Evolutionary conservation across 2,888 invertebrate genomes (phyloP), one percentile per base, ranked within the genome.

Genomic region (Ennomos quercinarius): DNA sequence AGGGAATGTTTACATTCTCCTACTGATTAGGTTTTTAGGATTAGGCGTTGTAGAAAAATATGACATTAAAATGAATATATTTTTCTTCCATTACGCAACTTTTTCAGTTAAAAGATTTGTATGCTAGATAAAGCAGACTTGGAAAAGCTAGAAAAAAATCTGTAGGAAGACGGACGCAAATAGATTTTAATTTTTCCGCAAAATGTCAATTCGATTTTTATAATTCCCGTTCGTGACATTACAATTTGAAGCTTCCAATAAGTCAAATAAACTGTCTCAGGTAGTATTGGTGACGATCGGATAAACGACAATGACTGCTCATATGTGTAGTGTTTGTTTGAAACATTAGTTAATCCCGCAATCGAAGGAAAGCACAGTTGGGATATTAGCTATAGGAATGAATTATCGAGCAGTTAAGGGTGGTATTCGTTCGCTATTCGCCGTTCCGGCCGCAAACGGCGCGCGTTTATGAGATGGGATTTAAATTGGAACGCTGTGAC

Each of bases 401-500:
- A 48, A 63, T 64, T 64, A 66, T 60, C 41, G 60, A 67, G 54
- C 53, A 13, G 61, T 69, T 63, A 57, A 66, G 66, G 62, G 63
- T 60, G 52, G 63, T 64, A 70, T 67, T 55, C 46, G 61, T 38
- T 48, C 43, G 61, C 46, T 54, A 64, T 50, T 56, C 54, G 51
- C 50, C 51, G 58, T 51, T 56, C 37, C 45, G 45, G 51, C 61
- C 57, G 63, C 60, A 62, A 69, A 64, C 57, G 67, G 58, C 63
- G 49, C 61, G 38, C 66, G 72, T 70, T 78, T 76, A 78, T 82
- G 76, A 72, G 78, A 76, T 77, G 73, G 70, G 72, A 72, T 78
- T 81, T 75, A 80, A 83, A 85, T 84, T 83, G 77, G 80, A 78
- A 80, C 69, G 80, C 83, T 79, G 73, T 80, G 81, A 85, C 74